Evolutionary conservation across 1,140 invertebrate species (phyloP), one percentile per base, ranked within the genome.

Genomic region (Apocrypta bakeri): DNA sequence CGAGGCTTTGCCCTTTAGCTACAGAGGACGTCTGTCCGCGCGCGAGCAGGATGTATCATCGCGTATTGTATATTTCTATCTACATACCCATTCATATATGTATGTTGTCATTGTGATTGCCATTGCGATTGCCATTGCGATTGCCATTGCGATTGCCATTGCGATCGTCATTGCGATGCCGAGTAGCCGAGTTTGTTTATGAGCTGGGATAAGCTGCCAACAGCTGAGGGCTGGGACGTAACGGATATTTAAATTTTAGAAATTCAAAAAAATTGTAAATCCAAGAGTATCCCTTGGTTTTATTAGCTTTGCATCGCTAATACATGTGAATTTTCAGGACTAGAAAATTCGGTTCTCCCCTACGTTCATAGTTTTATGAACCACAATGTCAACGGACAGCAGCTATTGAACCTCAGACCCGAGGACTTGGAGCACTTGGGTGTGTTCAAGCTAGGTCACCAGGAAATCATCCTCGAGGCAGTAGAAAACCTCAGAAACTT

Each of bases 381-480:
- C 87, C 95, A 97, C 88, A 94, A 95, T 83, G 94, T 99, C 12
- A 96, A 95, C 90, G 98, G 98, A 27, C 94, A 96, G 85, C 95
- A 96, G 85, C 92, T 99, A 85, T 92, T 99, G 73, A 96, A 95
- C 88, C 93, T 98, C 79, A 94, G 96, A 56, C 94, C 96, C 48
- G 96, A 97, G 90, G 97, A 98, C 91, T 93, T 98, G 64, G 96
- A 97, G 89, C 95, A 97, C 88, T 93, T 98, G 48, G 96, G 96
- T 56, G 95, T 98, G 83, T 92, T 93, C 64, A 96, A 96, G 87
- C 94, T 98, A 82, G 97, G 98, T 6, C 97, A 98, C 89, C 98
- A 99, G 91, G 98, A 99, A 91, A 94, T 98, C 69, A 95, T 98
- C 84, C 92, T 98, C 76, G 97, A 98, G 92, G 97, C 97, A 71